Evolutionary conservation across 2,888 invertebrate species (phyloP).

Genomic region (Nomada flava): DNA sequence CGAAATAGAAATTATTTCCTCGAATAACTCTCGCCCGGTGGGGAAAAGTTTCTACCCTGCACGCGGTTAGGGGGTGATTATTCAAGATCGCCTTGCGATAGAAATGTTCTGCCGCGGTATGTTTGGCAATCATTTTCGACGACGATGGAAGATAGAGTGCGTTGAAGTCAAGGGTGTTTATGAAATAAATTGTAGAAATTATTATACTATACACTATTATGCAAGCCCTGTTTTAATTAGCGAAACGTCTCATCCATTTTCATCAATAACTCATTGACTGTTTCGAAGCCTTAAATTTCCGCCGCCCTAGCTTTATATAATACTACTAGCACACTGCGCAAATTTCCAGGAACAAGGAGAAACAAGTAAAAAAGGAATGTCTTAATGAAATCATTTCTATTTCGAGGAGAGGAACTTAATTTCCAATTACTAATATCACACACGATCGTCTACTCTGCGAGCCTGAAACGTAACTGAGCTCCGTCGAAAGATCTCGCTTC

Average conservation of each 20-base stretch:
- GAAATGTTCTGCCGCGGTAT: neutral
- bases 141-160: no score
- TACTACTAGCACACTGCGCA: no score
- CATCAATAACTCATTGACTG: no score
- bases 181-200: no score
- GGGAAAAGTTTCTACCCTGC: constrained; percentile 16
- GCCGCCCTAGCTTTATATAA: no score
- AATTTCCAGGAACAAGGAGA: no score
- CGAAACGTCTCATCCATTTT: no score
- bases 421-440: constrained; percentile 13
- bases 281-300: no score
- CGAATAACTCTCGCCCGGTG: constrained; percentile 17
- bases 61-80: neutral
- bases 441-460: constrained; percentile 70
- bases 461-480: constrained; percentile 75
- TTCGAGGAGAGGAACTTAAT: constrained; percentile 6
- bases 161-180: no score
- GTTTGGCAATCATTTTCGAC: no score
- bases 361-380: neutral
- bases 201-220: no score
- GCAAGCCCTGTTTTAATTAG: no score
- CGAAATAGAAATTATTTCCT: constrained; percentile 58
- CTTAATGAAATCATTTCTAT: neutral
- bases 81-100: neutral
- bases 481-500: constrained; percentile 64